Evolutionary conservation across 2,113 vertebrate genomes (phyloP).

Genomic region (Hippocampus barbouri): DNA sequence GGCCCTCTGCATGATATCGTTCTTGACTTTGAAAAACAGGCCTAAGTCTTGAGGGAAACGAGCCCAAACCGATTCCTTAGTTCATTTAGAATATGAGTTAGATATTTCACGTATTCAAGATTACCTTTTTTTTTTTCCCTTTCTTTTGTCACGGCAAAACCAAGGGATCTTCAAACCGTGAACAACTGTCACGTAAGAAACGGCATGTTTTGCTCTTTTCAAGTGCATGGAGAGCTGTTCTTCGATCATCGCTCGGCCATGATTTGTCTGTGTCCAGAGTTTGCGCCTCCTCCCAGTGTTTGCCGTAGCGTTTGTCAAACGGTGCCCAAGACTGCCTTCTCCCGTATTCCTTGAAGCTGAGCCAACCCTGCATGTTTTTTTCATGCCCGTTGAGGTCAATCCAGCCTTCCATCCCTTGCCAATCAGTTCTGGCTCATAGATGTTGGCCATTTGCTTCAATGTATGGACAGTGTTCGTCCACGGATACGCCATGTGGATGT

Average conservation of each 20-base stretch:
- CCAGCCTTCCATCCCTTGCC: not conserved
- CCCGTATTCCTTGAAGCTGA: constrained; percentile 25
- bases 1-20: constrained; percentile 15
- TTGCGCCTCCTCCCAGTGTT: constrained; percentile 23
- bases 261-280: constrained; percentile 3
- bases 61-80: not conserved
- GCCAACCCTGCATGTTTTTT: constrained; percentile 46
- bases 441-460: not conserved
- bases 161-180: constrained; percentile 31
- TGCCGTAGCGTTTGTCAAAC: constrained; percentile 11
- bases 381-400: constrained; percentile 15
- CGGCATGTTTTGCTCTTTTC: constrained; percentile 49
- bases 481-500: not conserved
- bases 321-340: constrained; percentile 15
- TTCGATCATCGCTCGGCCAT: not conserved
- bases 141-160: constrained; percentile 41
- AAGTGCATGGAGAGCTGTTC: constrained; percentile 42
- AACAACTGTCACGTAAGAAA: constrained; percentile 54
- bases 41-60: not conserved
- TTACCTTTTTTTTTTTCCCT: constrained; percentile 25
- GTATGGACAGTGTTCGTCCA: not conserved
- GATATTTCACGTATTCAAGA: constrained; percentile 20
- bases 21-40: constrained; percentile 6
- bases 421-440: not conserved
- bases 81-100: not conserved